Evolutionary conservation across 2,888 invertebrate species (phyloP), one percentile per base, ranked within the genome.

Genomic region (Helleia helle): DNA sequence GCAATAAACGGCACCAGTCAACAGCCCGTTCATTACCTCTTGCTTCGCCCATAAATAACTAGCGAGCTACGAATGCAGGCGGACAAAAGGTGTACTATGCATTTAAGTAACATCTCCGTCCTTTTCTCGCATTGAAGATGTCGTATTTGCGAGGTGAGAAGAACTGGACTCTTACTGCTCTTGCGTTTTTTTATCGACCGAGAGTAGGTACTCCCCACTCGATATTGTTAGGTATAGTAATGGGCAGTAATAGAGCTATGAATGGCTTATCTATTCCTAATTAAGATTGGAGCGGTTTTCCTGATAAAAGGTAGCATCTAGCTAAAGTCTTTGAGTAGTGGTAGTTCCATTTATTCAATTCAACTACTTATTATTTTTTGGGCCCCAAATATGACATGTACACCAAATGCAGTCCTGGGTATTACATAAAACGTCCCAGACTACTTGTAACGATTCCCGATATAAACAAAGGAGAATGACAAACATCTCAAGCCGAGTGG

Each of bases 1-100:
- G 79, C 74, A 75, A 80, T 79, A 74, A 77, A 70, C 76, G 75
- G 71, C 76, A 71, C 73, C 68, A 65, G 74, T 65, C 68, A 65
- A 53, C 72, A 66, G 53, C 63, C 66, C 65, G 74, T 75, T 76
- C 81, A 74, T 80, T 79, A 74, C 71, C 74, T 72, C 75, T 71
- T 71, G 64, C 70, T 68, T 64, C 66, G 65, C 66, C 59, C 65
- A 65, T 72, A 67, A 68, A 79, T 73, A 75, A 66, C 54, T 59
- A n/a, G 58, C 54, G 52, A 50, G 54, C 59, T 47, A 56, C 55
- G 55, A 55, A 56, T 50, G n/a, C n/a, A 9, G 51, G 46, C 51
- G 51, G 45, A 63, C 62, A 67, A 66, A 60, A 57, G 54, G 54
- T 58, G 46, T 59, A 17, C 34, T 12, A 5, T 5, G 14, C 13